phyloP scores from a whole-genome alignment of 2,888 invertebrate genomes.

The Glyphotaelius pellucidus region DNA sequence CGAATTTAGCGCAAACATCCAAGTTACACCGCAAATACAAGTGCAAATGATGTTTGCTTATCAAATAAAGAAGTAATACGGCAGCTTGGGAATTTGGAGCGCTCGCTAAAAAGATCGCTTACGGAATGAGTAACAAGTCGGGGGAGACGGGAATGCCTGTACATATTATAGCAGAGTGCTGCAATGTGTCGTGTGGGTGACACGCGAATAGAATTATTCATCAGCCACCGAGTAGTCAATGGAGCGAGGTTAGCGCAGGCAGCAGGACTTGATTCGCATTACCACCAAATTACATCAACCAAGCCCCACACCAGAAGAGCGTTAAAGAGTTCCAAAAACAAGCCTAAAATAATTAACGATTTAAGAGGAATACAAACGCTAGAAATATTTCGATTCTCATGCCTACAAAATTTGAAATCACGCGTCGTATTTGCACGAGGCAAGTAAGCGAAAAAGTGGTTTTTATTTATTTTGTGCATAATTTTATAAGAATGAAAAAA shows the following conservation, averaged over 20 bases:
- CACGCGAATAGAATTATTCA: slow-evolving; percentile 46
- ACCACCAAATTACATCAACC: neutral
- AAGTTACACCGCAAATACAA: slow-evolving; percentile 6
- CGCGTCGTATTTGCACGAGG: too few species aligned
- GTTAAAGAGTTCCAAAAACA: neutral
- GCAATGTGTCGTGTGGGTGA: slow-evolving; percentile 38
- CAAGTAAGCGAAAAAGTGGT: too few species aligned
- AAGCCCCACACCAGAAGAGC: neutral
- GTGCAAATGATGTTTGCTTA: slow-evolving; percentile 11
- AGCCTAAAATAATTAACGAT: neutral
- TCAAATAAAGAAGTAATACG: neutral
- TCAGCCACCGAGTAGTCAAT: neutral
- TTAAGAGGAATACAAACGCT: too few species aligned
- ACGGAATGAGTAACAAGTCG: neutral
- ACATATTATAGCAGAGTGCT: neutral
- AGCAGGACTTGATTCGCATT: neutral
- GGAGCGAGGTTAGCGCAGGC: slow-evolving; percentile 24
- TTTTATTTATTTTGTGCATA: too few species aligned
- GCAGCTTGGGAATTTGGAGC: slow-evolving; percentile 12
- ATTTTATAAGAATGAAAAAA: too few species aligned
- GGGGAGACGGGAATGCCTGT: neutral
- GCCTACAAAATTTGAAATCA: too few species aligned
- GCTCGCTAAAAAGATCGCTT: slow-evolving; percentile 26
- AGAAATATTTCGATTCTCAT: too few species aligned
- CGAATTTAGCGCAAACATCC: neutral